phyloP scores from a whole-genome alignment of 2,888 invertebrate genomes.

The Tinea semifulvella region DNA sequence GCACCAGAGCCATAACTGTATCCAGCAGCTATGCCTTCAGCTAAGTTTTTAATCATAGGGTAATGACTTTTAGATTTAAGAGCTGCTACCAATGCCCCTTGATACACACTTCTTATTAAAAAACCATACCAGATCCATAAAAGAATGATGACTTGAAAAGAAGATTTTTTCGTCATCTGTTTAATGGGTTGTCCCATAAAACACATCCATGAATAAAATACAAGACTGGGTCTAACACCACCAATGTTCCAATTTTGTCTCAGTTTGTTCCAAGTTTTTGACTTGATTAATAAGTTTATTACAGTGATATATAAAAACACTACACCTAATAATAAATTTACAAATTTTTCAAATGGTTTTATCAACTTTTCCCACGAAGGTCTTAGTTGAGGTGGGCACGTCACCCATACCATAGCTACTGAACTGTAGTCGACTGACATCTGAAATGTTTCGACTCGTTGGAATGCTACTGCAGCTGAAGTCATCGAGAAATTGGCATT shows the following conservation, averaged over 20 bases:
- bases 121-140: conserved; percentile 2
- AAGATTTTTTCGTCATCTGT: background rate
- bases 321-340: background rate
- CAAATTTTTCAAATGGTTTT: background rate
- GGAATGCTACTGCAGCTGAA: background rate
- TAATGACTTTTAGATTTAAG: conserved; percentile 30
- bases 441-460: background rate
- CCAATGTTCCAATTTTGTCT: background rate
- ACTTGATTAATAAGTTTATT: background rate
- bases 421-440: background rate
- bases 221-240: background rate
- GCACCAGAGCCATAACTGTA: background rate
- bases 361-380: conserved; percentile 1
- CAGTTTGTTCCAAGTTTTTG: background rate
- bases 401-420: background rate
- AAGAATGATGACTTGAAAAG: background rate
- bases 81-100: background rate
- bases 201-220: background rate
- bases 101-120: background rate
- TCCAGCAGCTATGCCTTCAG: conserved; percentile 29
- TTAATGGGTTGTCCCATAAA: background rate
- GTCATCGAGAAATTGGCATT: conserved; percentile 5
- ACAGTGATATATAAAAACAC: background rate
- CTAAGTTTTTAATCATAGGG: conserved; percentile 31
- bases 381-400: background rate